Evolutionary conservation across 2,113 vertebrate genomes (phyloP).

Genomic region (Hemicordylus capensis): DNA sequence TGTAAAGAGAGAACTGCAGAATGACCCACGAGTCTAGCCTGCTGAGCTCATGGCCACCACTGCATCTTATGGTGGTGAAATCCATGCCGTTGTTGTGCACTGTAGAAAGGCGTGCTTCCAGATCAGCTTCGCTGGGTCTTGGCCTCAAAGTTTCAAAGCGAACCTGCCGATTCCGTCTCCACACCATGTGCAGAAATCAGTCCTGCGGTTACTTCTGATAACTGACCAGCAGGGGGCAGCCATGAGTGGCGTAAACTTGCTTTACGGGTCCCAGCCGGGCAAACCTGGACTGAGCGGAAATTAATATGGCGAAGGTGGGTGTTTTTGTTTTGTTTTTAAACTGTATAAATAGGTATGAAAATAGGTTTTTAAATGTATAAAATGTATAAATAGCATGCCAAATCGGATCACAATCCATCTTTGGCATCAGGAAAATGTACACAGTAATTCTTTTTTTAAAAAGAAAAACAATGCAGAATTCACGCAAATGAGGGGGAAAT

Average conservation of each 20-base stretch:
- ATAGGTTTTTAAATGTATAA: neutral
- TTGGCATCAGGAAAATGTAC: too few relatives aligned
- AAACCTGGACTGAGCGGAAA: too few relatives aligned
- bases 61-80: neutral
- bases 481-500: too few relatives aligned
- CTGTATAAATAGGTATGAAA: neutral
- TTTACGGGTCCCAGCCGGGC: too few relatives aligned
- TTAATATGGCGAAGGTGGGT: too few relatives aligned
- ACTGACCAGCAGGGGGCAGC: conserved; percentile 61
- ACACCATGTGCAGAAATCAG: neutral
- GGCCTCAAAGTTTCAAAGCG: neutral
- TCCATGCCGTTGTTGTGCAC: neutral
- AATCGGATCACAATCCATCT: too few relatives aligned
- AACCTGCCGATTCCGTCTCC: neutral
- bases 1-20: too few relatives aligned
- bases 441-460: too few relatives aligned
- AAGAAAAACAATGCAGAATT: too few relatives aligned
- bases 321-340: neutral
- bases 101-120: neutral
- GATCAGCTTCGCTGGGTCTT: neutral
- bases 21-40: too few relatives aligned
- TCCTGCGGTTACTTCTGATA: neutral
- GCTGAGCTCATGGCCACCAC: neutral
- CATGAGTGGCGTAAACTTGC: neutral
- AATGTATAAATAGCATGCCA: too few relatives aligned